Evolutionary conservation across 1,140 invertebrate species (phyloP).

Genomic region (Nylanderia fulva): DNA sequence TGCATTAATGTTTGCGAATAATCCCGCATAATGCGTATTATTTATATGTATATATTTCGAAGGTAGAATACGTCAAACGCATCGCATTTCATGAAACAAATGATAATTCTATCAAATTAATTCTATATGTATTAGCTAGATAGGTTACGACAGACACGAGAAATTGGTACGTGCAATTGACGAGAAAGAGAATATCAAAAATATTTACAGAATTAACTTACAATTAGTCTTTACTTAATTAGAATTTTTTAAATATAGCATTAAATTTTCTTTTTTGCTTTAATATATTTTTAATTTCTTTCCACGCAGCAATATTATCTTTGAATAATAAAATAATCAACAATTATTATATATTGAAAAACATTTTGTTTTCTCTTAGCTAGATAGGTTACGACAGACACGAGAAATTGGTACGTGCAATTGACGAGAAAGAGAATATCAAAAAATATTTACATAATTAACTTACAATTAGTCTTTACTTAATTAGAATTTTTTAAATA

Average conservation of each 20-base stretch:
- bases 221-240: not conserved
- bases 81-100: constrained; percentile 5
- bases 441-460: not conserved
- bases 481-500: not conserved
- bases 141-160: not conserved
- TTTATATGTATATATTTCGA: not conserved
- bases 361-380: no score
- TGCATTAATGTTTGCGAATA: not conserved
- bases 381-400: not conserved
- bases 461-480: not conserved
- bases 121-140: not conserved
- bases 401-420: not conserved
- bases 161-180: constrained; percentile 1
- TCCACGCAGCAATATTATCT: not conserved
- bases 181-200: not conserved
- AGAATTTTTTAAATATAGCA: not conserved
- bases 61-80: not conserved
- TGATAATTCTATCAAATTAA: not conserved
- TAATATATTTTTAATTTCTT: not conserved
- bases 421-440: not conserved
- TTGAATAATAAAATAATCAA: not conserved
- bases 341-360: no score
- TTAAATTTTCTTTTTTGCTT: not conserved
- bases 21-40: not conserved
- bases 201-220: not conserved